Evolutionary conservation across 2,888 invertebrate species (phyloP).

Genomic region (Torymus aiolomorphi): DNA sequence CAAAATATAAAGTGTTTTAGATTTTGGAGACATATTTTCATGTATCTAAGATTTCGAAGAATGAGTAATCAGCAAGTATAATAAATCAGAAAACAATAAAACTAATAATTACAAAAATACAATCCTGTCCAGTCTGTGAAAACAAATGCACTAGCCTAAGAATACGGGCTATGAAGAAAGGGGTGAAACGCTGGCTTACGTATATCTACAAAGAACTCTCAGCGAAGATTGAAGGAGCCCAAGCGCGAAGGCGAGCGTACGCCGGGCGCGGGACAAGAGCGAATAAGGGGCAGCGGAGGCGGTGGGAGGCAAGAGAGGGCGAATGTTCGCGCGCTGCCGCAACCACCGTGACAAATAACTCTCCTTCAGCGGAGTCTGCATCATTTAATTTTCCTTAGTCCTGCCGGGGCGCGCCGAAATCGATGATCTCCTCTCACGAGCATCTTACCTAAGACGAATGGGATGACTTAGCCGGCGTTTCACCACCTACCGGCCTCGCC

Average conservation of each 20-base stretch:
- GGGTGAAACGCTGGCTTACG: too few species aligned
- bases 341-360: slow-evolving; percentile 71
- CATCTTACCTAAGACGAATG: slow-evolving; percentile 74
- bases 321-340: background rate
- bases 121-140: too few species aligned
- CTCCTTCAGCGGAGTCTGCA: slow-evolving; percentile 73
- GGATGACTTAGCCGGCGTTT: slow-evolving; percentile 72
- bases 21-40: too few species aligned
- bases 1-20: too few species aligned
- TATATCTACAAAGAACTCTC: too few species aligned
- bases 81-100: too few species aligned
- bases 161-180: too few species aligned
- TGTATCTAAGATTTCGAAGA: too few species aligned
- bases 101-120: too few species aligned
- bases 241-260: slow-evolving; percentile 45
- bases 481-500: slow-evolving; percentile 68
- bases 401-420: slow-evolving; percentile 64
- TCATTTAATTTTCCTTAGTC: slow-evolving; percentile 75
- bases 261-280: slow-evolving; percentile 46
- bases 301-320: background rate
- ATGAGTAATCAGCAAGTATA: too few species aligned
- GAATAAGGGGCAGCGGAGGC: background rate
- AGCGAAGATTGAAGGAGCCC: slow-evolving; percentile 20
- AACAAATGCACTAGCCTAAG: too few species aligned
- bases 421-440: slow-evolving; percentile 74